phyloP scores from a whole-genome alignment of 1,140 invertebrate species.

The Bombus superbus region DNA sequence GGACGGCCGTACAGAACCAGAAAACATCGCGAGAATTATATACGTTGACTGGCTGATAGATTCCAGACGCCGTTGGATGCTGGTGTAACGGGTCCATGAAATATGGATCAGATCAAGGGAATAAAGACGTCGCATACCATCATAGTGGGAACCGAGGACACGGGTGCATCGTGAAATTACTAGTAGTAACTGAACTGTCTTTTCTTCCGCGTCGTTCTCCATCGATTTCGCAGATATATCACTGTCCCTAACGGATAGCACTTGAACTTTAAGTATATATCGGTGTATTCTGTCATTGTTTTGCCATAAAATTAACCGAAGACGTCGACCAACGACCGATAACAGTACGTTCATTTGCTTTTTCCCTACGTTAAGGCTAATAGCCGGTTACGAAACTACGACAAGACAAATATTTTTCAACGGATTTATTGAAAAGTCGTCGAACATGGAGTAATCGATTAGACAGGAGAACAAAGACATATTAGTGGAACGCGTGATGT shows the following conservation, averaged over 20 bases:
- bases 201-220: no score
- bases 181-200: no score
- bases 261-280: no score
- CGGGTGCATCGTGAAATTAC: neutral
- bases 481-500: no score
- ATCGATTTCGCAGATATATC: no score
- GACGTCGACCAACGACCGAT: neutral
- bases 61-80: neutral
- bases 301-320: no score
- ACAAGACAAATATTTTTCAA: constrained; percentile 29
- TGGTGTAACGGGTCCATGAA: constrained; percentile 25
- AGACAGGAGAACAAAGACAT: neutral
- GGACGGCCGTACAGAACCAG: neutral
- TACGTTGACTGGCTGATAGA: constrained; percentile 2
- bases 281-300: no score
- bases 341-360: neutral
- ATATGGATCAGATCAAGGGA: neutral
- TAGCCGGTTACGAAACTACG: constrained; percentile 1
- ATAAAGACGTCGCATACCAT: constrained; percentile 18
- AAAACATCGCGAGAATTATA: constrained; percentile 22
- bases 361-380: neutral
- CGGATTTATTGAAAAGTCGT: neutral
- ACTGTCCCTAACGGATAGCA: no score
- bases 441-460: neutral
- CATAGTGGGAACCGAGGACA: neutral